Conservation (phyloP, 2,797 vertebrate genomes). For the Melopsittacus undulatus region DNA sequence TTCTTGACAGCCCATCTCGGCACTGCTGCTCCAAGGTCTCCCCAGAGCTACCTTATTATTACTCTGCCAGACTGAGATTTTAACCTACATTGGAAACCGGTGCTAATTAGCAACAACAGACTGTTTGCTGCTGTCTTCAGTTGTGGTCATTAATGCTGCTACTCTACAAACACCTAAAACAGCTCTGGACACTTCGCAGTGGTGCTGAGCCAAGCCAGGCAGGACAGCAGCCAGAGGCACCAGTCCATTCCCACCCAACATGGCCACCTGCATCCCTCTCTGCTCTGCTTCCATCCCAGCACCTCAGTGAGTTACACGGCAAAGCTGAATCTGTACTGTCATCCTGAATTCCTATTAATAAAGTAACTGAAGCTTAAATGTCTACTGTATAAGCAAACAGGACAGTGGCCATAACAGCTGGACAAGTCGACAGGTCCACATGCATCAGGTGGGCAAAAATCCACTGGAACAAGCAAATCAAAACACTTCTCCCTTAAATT, state of each 20-base stretch:
- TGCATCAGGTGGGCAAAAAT: not conserved
- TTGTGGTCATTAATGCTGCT: accelerated
- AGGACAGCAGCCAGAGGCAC: not conserved
- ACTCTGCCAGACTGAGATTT: accelerated
- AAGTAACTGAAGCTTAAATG: accelerated
- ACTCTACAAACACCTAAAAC: not conserved
- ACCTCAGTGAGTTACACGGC: not conserved
- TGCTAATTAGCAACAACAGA: not conserved
- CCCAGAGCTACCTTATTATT: not conserved
- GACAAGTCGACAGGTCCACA: accelerated
- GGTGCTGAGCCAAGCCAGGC: not conserved
- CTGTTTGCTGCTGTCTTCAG: not conserved
- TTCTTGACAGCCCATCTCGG: not conserved
- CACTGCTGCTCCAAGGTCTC: not conserved
- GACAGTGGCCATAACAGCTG: not conserved
- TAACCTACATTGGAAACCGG: accelerated
- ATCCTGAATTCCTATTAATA: accelerated
- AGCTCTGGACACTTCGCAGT: accelerated
- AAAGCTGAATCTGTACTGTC: accelerated
- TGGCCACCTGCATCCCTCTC: not conserved
- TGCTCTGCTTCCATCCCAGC: not conserved
- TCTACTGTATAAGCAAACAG: not conserved
- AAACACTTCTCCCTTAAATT: not conserved
- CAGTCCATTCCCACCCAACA: not conserved
- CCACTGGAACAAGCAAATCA: too few relatives aligned